Evolutionary conservation across 2,113 vertebrate genomes (phyloP).

Genomic region (Brachyistius frenatus): DNA sequence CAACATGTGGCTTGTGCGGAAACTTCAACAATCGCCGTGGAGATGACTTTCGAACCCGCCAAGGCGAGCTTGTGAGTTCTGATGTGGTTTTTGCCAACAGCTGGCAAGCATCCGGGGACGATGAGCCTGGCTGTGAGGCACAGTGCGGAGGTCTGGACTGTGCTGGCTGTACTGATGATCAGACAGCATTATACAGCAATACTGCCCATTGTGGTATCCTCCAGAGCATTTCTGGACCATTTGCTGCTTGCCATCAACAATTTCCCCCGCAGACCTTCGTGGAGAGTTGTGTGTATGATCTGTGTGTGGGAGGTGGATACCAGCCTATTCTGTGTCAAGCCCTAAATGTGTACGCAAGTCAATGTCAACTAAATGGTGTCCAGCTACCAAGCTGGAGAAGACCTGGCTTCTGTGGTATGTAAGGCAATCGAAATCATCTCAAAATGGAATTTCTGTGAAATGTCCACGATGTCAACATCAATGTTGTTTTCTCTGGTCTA

Average conservation of each 20-base stretch:
- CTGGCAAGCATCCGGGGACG: slow-evolving; percentile 55
- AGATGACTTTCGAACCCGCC: slow-evolving; percentile 67
- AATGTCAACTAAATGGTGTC: slow-evolving; percentile 70
- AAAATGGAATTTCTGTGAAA: background rate
- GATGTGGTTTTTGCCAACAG: slow-evolving; percentile 71
- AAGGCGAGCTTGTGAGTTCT: slow-evolving; percentile 65
- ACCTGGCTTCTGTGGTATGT: slow-evolving; percentile 73
- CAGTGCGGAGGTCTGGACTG: slow-evolving; percentile 64
- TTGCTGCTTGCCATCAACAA: slow-evolving; percentile 52
- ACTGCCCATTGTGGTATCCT: slow-evolving; percentile 68
- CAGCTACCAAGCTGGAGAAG: slow-evolving; percentile 67
- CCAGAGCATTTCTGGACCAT: slow-evolving; percentile 64
- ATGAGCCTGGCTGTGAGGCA: slow-evolving; percentile 26
- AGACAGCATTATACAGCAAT: slow-evolving; percentile 51
- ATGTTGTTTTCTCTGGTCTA: background rate
- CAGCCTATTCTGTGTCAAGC: slow-evolving; percentile 74
- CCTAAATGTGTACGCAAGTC: slow-evolving; percentile 62
- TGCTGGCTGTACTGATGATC: slow-evolving; percentile 18
- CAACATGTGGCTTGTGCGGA: slow-evolving; percentile 78
- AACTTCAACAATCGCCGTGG: slow-evolving; percentile 51
- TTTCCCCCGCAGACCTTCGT: slow-evolving; percentile 46
- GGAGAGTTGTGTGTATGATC: slow-evolving; percentile 74
- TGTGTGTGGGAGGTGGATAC: slow-evolving; percentile 70
- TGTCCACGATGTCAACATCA: fast-evolving
- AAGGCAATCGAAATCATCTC: background rate